Evolutionary conservation across 2,113 vertebrate genomes (phyloP).

Genomic region (Origma solitaria): DNA sequence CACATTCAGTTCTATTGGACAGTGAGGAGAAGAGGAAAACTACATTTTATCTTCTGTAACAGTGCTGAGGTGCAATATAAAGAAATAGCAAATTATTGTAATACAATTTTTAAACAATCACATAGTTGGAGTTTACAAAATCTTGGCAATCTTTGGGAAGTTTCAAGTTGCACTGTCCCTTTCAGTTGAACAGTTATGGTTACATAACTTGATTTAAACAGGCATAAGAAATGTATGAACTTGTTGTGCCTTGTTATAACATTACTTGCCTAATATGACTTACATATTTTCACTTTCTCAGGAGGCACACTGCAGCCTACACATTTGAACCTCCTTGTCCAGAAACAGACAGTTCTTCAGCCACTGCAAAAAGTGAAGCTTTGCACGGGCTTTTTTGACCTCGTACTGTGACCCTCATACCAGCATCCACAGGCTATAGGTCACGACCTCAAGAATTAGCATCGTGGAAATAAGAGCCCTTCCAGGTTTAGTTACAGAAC

Average conservation of each 20-base stretch:
- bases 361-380: neutral
- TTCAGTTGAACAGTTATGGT: neutral
- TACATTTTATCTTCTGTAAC: neutral
- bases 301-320: neutral
- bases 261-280: constrained; percentile 9
- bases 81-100: neutral
- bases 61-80: neutral
- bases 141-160: neutral
- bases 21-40: neutral
- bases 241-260: constrained; percentile 32
- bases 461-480: constrained; percentile 60
- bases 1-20: neutral
- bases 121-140: neutral
- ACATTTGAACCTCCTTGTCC: constrained; percentile 1
- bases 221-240: neutral
- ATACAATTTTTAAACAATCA: neutral
- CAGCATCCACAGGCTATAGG: constrained; percentile 65
- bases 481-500: constrained; percentile 59
- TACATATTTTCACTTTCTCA: constrained; percentile 47
- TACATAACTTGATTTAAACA: neutral
- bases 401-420: constrained; percentile 64
- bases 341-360: constrained; percentile 29
- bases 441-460: constrained; percentile 72
- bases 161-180: neutral
- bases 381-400: constrained; percentile 60